phyloP scores from a whole-genome alignment of 2,797 vertebrate genomes.

The Carcharodon carcharias region DNA sequence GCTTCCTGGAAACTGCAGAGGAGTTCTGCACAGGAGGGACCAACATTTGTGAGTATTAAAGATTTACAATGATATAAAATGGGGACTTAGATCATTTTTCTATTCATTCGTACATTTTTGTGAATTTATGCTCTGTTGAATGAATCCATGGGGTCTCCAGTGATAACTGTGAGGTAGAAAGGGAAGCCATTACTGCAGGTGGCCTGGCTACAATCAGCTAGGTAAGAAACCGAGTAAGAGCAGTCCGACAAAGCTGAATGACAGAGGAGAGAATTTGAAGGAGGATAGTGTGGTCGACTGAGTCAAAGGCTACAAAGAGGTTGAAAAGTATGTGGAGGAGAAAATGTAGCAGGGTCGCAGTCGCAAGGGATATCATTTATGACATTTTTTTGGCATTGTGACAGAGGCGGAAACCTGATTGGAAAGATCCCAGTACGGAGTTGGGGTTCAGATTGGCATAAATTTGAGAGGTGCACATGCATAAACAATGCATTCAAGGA shows the following conservation, averaged over 20 bases:
- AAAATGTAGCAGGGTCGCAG: not conserved
- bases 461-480: not conserved
- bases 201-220: not conserved
- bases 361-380: not conserved
- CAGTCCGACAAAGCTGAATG: not conserved
- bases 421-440: not conserved
- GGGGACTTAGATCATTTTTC: not conserved
- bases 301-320: not conserved
- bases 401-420: not conserved
- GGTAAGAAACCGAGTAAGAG: not conserved
- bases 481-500: not conserved
- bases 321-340: not conserved
- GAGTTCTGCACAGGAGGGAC: not conserved
- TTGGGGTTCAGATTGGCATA: not conserved
- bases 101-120: not conserved
- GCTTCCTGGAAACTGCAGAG: not conserved
- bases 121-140: not conserved
- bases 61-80: not conserved
- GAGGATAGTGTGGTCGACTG: not conserved
- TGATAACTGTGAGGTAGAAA: not conserved
- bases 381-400: no score
- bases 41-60: not conserved
- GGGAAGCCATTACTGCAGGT: not conserved
- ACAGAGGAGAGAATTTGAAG: not conserved
- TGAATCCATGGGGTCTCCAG: not conserved